Base-by-base conservation (phyloP, 1,140 invertebrate genomes). In the Bombus cullumanus region DNA sequence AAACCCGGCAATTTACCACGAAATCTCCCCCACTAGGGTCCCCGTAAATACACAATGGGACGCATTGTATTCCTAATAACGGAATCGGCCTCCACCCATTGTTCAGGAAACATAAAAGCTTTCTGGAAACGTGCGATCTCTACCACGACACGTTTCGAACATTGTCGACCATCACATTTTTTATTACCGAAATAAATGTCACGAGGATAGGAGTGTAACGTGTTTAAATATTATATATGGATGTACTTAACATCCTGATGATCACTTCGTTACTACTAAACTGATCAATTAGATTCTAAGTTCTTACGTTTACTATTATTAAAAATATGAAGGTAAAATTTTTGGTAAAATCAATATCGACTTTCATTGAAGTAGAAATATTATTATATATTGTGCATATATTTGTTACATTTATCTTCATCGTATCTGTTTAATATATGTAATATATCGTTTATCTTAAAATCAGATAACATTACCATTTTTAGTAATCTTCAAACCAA, bases 31-130 rank as follows among this genome's bases (percentile, higher is more conserved):
- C 82, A 34, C 83, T 62, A 37, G 18, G 43, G 75, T 22, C 41
- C 22, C 76, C 75, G 57, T 79, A 79, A 72, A 84, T 84, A 66
- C 76, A 84, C 83, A 84, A 79, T 84, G 66, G 83, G 53, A 34
- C 66, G 47, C 53, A 84, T 84, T 84, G 83, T 79, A 47, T 57
- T 59, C 82, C 53, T 79, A 84, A 84, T 84, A 84, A 84, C 83
- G 76, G 76, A 84, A 84, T 84, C 75, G 68, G 41, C 68, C 83
- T 79, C 75, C 66, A n/a, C 31, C 66, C 66, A 84, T 84, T 84
- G 83, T 84, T 79, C 76, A 28, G 22, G 10, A 62, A 80, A 57
- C 76, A 84, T 79, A 79, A 79, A 79, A 84, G 82, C 75, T 84
- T 84, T 79, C 82, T 71, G 82, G 53, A 79, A 79, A 62, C 39